Base-by-base conservation (phyloP, 1,140 invertebrate genomes). In the Bombus breviceps region DNA sequence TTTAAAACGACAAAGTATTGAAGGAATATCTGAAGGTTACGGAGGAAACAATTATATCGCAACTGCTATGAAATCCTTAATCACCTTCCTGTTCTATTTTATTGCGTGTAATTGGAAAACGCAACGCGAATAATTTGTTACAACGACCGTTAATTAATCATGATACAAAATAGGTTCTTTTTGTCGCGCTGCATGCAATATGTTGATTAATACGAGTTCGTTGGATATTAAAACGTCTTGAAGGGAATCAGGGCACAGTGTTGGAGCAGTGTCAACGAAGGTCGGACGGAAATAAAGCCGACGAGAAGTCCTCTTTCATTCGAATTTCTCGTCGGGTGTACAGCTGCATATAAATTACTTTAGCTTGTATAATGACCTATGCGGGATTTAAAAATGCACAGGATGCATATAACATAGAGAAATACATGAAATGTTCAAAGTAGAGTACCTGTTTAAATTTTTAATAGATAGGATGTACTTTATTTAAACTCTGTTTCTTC, bases 281-380 rank as follows among this genome's bases (percentile, higher is more conserved):
- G 39, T n/a, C 39, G 39, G 39, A n/a, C 59, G 68, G 57, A 34
- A 25, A 47, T 10, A n/a, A 32, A 25, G 28, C 9, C 4, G n/a
- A 43, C 6, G 62, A 37, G 13, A 32, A 32, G 72, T 53, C 47
- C 47, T 53, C 47, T 53, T 53, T 53, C 47, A 53, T 53, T 53
- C 47, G 47, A 18, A 53, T 53, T 53, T 53, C 47, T 43, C 66
- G 85, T 66, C 73, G 72, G 69, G 76, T 81, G 43, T 72, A 81
- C 74, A 25, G 53, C 62, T 79, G 74, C 62, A 53, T 53, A 53
- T 18, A 88, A 87, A 84, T 74, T 87, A 87, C 74, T 87, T 76
- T 78, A 75, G 22, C 79, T 28, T 25, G 57, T 59, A 59, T 53
- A 53, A 53, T 53, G 47, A 53, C 47, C 1, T 53, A 53, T 53